phyloP scores from a whole-genome alignment of 2,888 invertebrate genomes.

The Drosophila hawaiiensis region DNA sequence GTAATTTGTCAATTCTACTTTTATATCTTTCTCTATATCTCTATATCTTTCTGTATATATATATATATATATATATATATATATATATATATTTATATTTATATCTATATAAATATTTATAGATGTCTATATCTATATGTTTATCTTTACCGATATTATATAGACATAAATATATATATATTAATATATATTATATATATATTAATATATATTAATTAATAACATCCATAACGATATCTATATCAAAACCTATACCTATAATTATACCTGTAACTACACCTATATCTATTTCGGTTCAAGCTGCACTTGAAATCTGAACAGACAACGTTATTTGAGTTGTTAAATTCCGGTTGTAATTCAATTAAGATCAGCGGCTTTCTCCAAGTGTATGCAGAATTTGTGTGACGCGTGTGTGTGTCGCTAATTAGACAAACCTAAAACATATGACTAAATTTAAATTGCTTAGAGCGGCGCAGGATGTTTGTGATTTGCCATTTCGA shows the following conservation, averaged over 20 bases:
- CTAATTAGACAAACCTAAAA: constrained; percentile 62
- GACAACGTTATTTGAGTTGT: background rate
- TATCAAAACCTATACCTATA: background rate
- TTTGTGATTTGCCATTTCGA: constrained; percentile 62
- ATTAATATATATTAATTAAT: no score
- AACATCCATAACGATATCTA: background rate
- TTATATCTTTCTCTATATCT: no score
- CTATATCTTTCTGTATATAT: background rate
- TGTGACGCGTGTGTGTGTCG: constrained; percentile 13
- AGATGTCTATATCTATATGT: background rate
- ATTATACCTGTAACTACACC: background rate
- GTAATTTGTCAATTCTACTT: background rate
- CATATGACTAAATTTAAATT: constrained; percentile 44
- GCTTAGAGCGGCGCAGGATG: constrained; percentile 68
- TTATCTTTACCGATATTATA: background rate
- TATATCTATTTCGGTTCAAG: background rate
- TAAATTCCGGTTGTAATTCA: constrained; percentile 1
- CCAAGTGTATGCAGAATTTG: constrained; percentile 4
- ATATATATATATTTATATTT: background rate
- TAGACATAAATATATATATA: no score
- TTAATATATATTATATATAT: no score
- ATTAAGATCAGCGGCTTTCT: background rate
- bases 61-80: background rate
- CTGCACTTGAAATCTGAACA: background rate
- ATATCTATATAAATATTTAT: background rate